A percentile compares a stretch with the other conserved stretches of the same genome.
These are phyloP conservation scores for Digitonthophagus gazella DNA, from an alignment of 2,888 invertebrate species.

Conservation along the genomic window DNA sequence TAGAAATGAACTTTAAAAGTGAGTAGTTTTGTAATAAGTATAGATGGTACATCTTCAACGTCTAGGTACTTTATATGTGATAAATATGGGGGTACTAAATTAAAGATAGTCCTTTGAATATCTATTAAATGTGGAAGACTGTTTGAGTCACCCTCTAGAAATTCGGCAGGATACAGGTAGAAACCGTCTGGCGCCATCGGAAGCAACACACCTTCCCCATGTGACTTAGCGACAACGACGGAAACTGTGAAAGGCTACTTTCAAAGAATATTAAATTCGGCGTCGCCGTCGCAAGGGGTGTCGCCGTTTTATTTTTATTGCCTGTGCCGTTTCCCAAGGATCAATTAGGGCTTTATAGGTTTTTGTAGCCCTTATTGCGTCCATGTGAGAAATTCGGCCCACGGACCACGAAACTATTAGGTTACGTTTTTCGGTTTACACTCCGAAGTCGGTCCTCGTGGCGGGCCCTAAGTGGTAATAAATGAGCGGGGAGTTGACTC, in stretches of 20 bases:
- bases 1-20: too few species aligned
- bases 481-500: slow-evolving; percentile 13
- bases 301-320: not conserved
- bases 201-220: slow-evolving; percentile 29
- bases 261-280: slow-evolving; percentile 33
- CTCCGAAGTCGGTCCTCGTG: not conserved
- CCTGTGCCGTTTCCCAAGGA: slow-evolving; percentile 9
- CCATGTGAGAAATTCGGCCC: slow-evolving; percentile 15
- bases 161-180: slow-evolving; percentile 31
- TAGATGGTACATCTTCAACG: too few species aligned
- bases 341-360: slow-evolving; percentile 15
- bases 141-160: not conserved
- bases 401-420: slow-evolving; percentile 9
- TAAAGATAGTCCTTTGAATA: not conserved
- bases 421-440: slow-evolving; percentile 13
- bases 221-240: too few species aligned
- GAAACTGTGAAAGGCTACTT: slow-evolving; percentile 29
- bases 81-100: too few species aligned
- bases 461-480: slow-evolving; percentile 3
- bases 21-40: too few species aligned
- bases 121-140: not conserved
- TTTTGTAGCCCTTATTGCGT: slow-evolving; percentile 14
- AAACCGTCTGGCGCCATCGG: slow-evolving; percentile 37
- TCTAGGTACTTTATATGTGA: too few species aligned
- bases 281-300: not conserved